These are phyloP conservation scores for Scylla paramamosain DNA, from an alignment of 1,140 invertebrate genomes.

Conservation along the genomic window DNA sequence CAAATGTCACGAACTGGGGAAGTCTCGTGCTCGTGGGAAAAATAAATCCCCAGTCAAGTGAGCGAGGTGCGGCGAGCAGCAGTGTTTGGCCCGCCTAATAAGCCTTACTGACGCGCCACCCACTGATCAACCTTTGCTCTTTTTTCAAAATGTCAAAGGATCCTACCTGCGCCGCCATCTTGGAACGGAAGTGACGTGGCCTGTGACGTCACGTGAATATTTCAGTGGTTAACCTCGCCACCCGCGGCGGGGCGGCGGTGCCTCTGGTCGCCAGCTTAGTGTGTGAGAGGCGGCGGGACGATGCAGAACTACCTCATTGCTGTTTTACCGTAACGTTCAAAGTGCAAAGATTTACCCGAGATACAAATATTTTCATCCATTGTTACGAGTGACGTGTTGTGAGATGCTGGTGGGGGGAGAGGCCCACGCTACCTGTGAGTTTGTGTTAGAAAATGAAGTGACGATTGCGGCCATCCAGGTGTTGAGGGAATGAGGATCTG, in stretches of 20 bases:
- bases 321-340: constrained; percentile 54
- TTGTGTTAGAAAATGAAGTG: constrained; percentile 5
- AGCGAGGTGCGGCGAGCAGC: not conserved
- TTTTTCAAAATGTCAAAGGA: constrained; percentile 59
- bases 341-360: not conserved
- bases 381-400: not conserved
- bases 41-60: constrained; percentile 27
- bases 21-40: constrained; percentile 33
- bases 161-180: constrained; percentile 61
- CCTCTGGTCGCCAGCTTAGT: constrained; percentile 34
- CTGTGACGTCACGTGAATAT: constrained; percentile 73
- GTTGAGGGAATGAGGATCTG: not conserved
- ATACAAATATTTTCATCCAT: constrained; percentile 30
- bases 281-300: constrained; percentile 42
- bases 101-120: constrained; percentile 39
- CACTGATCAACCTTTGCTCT: constrained; percentile 10
- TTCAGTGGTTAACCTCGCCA: constrained; percentile 72
- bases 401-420: not conserved
- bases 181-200: constrained; percentile 73
- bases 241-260: constrained; percentile 1
- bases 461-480: not conserved
- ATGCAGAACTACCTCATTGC: constrained; percentile 70
- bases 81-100: constrained; percentile 31
- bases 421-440: not conserved
- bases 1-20: constrained; percentile 68